Evolutionary conservation across 2,113 vertebrate species (phyloP), one percentile per base, ranked within the genome.

Genomic region (Ceratotherium simum): DNA sequence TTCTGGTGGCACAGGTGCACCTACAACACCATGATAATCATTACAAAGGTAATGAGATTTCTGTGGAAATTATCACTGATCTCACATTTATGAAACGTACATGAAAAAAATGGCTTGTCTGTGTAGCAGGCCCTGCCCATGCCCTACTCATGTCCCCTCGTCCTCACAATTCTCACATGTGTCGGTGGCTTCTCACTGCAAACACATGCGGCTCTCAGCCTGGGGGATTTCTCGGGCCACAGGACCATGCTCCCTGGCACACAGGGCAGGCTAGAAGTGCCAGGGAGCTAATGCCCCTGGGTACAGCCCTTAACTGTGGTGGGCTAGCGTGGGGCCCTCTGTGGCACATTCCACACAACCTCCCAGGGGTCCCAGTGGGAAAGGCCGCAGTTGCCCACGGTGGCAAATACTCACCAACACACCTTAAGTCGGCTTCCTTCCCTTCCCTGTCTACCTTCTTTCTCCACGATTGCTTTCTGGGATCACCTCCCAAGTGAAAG

Each of bases 331-430:
- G 11, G 82, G 8, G 31, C 33, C 2, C 85, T 33, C 27, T 25
- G 87, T 78, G 31, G n/a, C 31, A 13, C 4, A 84, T 10, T 76
- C 54, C 46, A 7, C 17, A 54, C 27, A 6, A 48, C 33, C 2
- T 39, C 48, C 23, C 20, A 17, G 62, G 33, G 36, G 31, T 16
- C 69, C 62, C 56, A 36, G 62, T 0, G 27, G 51, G 6, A 46
- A 25, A 16, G 36, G 54, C n/a, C 8, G 0, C 9, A 20, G 51
- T 3, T 29, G 2, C 33, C 31, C 23, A 12, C 5, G 0, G 8
- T 0, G 0, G 51, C 18, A 36, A 33, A n/a, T 39, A 25, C 65
- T 23, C 42, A 8, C 21, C 62, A 11, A 8, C 8, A 3, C 27
- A 18, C 20, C 16, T 21, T 62, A 4, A 7, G 17, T 0, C 31